A percentile compares a stretch with the other conserved stretches of the same genome.
Conservation (phyloP, 2,113 vertebrate genomes). For the Albula glossodonta region DNA sequence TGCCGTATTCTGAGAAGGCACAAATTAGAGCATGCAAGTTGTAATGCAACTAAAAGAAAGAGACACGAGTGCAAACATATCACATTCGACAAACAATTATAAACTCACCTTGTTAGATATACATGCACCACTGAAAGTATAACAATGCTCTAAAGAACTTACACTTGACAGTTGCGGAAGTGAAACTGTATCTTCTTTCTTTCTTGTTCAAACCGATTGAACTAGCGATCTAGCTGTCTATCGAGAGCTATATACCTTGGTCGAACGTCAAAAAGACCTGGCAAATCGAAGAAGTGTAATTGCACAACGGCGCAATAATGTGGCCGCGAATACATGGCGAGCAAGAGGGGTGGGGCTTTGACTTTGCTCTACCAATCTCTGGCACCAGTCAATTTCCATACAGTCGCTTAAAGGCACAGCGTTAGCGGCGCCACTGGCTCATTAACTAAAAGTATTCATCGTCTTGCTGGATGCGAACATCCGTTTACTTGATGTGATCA, state of each 20-base stretch:
- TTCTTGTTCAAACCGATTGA: background rate
- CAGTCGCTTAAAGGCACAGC: slow-evolving; percentile 4
- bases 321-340: background rate
- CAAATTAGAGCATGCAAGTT: too few species aligned
- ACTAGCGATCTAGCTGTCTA: background rate
- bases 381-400: background rate
- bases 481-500: too few species aligned
- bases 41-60: too few species aligned
- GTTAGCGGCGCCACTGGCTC: background rate
- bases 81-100: background rate
- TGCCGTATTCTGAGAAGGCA: too few species aligned
- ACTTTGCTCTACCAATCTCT: slow-evolving; percentile 11
- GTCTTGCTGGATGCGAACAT: too few species aligned
- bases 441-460: too few species aligned
- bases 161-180: background rate
- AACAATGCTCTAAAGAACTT: background rate
- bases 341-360: background rate
- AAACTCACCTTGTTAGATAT: background rate
- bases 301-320: slow-evolving; percentile 4
- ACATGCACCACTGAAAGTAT: background rate
- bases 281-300: background rate
- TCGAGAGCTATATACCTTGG: background rate
- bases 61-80: too few species aligned
- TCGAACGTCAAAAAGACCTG: background rate
- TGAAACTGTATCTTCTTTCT: background rate